Conservation (phyloP, 2,797 vertebrate species). For the Fistularia commersonii region DNA sequence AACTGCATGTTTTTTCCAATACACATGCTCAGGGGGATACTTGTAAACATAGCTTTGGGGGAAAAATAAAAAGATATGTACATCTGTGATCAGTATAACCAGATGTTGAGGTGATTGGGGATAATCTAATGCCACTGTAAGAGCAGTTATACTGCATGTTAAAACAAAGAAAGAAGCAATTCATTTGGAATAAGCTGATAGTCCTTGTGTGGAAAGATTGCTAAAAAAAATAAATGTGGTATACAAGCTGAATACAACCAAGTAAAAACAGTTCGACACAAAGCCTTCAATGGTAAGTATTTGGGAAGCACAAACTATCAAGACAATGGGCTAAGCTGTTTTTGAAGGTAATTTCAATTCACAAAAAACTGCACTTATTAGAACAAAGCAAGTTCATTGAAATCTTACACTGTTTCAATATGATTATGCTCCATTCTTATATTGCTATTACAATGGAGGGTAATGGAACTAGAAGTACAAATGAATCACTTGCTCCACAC, state of each 20-base stretch:
- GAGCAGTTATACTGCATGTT: slow-evolving; percentile 1
- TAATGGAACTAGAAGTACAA: too few species aligned
- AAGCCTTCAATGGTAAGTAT: background rate
- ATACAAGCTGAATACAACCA: background rate
- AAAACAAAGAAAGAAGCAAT: background rate
- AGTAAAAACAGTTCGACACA: background rate
- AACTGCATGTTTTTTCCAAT: background rate
- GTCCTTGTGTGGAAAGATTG: slow-evolving; percentile 5
- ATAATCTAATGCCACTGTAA: too few species aligned
- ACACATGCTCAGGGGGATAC: slow-evolving; percentile 14
- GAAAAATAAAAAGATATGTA: background rate
- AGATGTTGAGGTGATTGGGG: too few species aligned
- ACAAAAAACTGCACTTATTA: too few species aligned
- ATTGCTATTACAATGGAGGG: too few species aligned
- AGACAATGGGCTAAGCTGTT: background rate
- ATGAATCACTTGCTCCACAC: too few species aligned
- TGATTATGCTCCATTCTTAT: too few species aligned
- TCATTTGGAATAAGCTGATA: background rate
- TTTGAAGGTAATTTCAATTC: too few species aligned
- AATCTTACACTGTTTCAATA: too few species aligned
- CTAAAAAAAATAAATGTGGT: slow-evolving; percentile 1
- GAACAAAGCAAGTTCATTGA: too few species aligned
- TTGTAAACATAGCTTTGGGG: slow-evolving; percentile 25
- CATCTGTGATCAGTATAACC: too few species aligned
- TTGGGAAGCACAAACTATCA: background rate